Evolutionary conservation across 2,797 vertebrate genomes (phyloP).

Genomic region (Micrastur ruficollis): DNA sequence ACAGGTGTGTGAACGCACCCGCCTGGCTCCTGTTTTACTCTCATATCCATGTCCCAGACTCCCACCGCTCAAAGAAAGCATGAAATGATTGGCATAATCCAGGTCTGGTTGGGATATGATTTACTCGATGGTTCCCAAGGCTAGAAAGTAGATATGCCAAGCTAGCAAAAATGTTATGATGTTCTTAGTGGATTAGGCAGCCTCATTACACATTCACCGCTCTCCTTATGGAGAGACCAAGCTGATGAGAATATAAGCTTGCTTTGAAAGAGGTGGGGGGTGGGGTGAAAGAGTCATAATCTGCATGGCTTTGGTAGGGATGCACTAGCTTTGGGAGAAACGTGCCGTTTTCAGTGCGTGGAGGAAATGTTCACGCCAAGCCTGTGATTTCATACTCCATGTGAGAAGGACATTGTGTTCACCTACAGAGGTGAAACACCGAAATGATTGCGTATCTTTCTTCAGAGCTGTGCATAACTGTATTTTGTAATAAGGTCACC

Average conservation of each 20-base stretch:
- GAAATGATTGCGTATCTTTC: not conserved
- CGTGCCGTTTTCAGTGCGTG: not conserved
- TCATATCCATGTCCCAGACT: not conserved
- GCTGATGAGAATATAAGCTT: not conserved
- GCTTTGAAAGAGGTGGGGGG: not conserved
- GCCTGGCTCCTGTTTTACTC: not conserved
- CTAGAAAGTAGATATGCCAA: not conserved
- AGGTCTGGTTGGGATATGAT: not conserved
- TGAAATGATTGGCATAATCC: no score
- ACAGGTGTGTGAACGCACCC: accelerated
- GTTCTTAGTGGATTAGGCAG: not conserved
- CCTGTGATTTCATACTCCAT: not conserved
- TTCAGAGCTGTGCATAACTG: not conserved
- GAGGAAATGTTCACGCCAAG: not conserved
- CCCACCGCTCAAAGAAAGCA: not conserved
- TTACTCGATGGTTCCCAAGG: not conserved
- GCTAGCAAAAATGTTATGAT: not conserved
- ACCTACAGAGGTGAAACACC: not conserved
- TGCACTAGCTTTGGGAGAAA: not conserved
- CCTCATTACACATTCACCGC: not conserved
- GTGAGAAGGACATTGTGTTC: not conserved
- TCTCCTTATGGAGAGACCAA: not conserved
- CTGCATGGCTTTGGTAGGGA: not conserved
- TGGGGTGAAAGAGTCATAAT: not conserved
- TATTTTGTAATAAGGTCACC: not conserved